Percentiles rank a stretch among this genome's conserved stretches.
These are phyloP conservation scores for Spodoptera litura DNA, from an alignment of 1,140 invertebrate species.

Conservation along the genomic window DNA sequence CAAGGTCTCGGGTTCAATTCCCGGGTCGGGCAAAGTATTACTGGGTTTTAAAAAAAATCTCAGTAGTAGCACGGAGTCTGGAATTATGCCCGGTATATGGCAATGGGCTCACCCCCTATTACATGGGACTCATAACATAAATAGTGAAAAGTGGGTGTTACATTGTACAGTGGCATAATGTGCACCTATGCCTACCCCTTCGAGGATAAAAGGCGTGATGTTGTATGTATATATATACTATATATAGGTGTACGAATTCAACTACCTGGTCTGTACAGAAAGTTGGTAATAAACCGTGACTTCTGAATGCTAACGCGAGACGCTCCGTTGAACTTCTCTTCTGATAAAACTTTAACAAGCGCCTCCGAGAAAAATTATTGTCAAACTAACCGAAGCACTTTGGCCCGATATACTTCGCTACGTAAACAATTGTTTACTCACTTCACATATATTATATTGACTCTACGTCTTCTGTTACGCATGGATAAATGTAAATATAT, in stretches of 20 bases:
- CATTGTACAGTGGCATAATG: too few relatives aligned
- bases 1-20: too few relatives aligned
- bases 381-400: constrained; percentile 28
- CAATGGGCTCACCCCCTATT: too few relatives aligned
- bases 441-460: constrained; percentile 29
- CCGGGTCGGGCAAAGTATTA: too few relatives aligned
- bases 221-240: too few relatives aligned
- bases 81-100: too few relatives aligned
- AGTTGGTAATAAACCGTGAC: constrained; percentile 69
- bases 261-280: constrained; percentile 52
- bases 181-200: too few relatives aligned
- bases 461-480: constrained; percentile 21
- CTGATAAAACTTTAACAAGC: constrained; percentile 64
- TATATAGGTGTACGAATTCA: constrained; percentile 30
- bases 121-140: too few relatives aligned
- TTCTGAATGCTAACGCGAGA: constrained; percentile 67
- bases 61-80: too few relatives aligned
- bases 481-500: constrained; percentile 36
- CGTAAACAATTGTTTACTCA: constrained; percentile 40
- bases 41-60: too few relatives aligned
- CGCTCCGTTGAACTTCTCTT: constrained; percentile 61
- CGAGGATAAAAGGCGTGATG: too few relatives aligned
- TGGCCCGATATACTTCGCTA: constrained; percentile 19
- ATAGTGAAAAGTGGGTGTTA: too few relatives aligned
- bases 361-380: constrained; percentile 48